phyloP scores from a whole-genome alignment of 2,888 invertebrate species.

The Habroteleia sp. region DNA sequence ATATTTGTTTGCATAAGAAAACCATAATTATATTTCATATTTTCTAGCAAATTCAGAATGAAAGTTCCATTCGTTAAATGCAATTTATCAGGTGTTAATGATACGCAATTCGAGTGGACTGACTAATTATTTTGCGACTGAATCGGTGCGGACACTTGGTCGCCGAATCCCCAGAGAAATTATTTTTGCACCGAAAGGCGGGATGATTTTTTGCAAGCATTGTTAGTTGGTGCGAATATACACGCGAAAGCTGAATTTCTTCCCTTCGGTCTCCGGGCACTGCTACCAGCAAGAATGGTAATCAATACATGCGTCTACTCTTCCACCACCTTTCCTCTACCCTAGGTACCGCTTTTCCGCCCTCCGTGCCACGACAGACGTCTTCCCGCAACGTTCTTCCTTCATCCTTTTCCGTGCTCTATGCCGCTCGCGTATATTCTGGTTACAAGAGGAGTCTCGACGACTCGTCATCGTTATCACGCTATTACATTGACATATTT shows the following conservation, averaged over 20 bases:
- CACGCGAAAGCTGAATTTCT: conserved; percentile 62
- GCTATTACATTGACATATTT: conserved; percentile 54
- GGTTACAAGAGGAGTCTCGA: conserved; percentile 43
- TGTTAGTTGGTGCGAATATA: conserved; percentile 41
- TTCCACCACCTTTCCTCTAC: conserved; percentile 68
- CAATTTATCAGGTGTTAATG: no score
- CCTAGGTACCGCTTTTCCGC: conserved; percentile 63
- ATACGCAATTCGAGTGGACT: no score
- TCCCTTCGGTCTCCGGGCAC: conserved; percentile 61
- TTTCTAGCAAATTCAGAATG: no score
- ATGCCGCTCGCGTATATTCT: conserved; percentile 59
- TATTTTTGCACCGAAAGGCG: neutral
- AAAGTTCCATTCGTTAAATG: no score
- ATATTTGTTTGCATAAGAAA: no score
- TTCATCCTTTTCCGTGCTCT: conserved; percentile 65
- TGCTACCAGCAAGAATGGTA: conserved; percentile 67
- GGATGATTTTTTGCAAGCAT: conserved; percentile 9
- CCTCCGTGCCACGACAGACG: conserved; percentile 66
- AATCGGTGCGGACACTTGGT: no score
- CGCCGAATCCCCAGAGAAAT: neutral
- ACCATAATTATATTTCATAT: no score
- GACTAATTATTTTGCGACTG: no score
- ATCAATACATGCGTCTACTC: conserved; percentile 75
- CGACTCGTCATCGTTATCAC: conserved; percentile 57
- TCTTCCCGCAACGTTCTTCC: conserved; percentile 70